Conservation (phyloP, 2,888 invertebrate genomes). For the Alloscopus bannaensis region DNA sequence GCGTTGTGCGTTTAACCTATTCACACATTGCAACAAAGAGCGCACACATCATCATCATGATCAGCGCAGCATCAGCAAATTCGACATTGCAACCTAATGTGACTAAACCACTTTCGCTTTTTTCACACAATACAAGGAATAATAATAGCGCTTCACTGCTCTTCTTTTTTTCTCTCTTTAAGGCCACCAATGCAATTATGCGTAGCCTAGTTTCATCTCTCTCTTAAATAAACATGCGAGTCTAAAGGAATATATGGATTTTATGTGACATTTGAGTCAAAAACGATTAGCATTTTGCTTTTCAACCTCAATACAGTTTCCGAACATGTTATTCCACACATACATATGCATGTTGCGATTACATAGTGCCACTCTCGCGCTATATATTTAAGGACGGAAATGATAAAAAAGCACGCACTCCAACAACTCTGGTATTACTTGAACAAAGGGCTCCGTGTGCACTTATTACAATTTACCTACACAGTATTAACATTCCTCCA, state of each 20-base stretch:
- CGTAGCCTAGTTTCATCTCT: constrained; percentile 60
- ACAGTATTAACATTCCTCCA: background rate
- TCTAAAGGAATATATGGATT: no score
- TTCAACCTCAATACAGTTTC: background rate
- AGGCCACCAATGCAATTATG: constrained; percentile 56
- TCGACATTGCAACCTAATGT: constrained; percentile 23
- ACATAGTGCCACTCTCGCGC: no score
- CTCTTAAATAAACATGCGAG: no score
- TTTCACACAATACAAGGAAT: constrained; percentile 51
- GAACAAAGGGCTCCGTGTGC: background rate
- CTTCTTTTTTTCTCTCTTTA: constrained; percentile 43
- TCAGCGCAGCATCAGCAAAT: background rate
- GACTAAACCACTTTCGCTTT: constrained; percentile 55
- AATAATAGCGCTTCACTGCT: constrained; percentile 37
- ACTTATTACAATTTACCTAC: background rate
- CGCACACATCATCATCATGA: no score
- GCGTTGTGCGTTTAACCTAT: no score
- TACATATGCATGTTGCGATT: background rate
- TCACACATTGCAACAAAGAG: constrained; percentile 19
- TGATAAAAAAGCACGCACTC: background rate
- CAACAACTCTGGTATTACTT: constrained; percentile 4
- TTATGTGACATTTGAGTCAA: no score
- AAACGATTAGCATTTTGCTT: no score
- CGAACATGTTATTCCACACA: background rate
- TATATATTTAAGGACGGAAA: background rate